Conservation (phyloP, 2,113 vertebrate species). For the Nettapus auritus region DNA sequence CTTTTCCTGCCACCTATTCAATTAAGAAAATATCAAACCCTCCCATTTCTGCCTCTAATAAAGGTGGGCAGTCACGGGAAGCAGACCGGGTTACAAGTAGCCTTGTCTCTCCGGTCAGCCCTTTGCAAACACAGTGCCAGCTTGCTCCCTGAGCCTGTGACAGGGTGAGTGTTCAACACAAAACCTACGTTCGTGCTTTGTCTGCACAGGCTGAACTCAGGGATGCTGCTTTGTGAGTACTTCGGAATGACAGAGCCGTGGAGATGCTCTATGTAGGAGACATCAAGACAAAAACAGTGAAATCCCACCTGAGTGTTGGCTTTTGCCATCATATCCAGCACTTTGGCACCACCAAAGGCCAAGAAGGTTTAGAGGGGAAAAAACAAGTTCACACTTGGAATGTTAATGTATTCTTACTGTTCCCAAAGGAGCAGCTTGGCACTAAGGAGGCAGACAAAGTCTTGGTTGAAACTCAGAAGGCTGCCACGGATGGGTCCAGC, state of each 20-base stretch:
- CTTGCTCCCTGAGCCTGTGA: neutral
- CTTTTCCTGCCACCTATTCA: neutral
- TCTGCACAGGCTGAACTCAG: neutral
- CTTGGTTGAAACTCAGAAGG: neutral
- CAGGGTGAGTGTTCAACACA: neutral
- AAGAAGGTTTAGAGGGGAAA: neutral
- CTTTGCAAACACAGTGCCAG: neutral
- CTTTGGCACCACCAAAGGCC: neutral
- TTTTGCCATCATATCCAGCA: neutral
- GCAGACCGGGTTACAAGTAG: neutral
- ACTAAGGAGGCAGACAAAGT: neutral
- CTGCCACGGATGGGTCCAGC: neutral
- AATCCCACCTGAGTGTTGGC: rapidly evolving
- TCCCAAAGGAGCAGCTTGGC: neutral
- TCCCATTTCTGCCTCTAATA: neutral
- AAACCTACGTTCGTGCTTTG: neutral
- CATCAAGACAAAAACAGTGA: neutral
- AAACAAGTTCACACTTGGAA: neutral
- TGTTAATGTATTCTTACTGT: too few relatives aligned
- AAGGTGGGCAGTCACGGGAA: neutral
- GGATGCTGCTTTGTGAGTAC: rapidly evolving
- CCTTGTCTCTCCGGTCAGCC: neutral
- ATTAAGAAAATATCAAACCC: neutral
- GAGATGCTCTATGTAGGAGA: rapidly evolving
- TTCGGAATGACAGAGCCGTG: neutral